phyloP scores from a whole-genome alignment of 2,113 vertebrate species.

The Oncorhynchus kisutch region DNA sequence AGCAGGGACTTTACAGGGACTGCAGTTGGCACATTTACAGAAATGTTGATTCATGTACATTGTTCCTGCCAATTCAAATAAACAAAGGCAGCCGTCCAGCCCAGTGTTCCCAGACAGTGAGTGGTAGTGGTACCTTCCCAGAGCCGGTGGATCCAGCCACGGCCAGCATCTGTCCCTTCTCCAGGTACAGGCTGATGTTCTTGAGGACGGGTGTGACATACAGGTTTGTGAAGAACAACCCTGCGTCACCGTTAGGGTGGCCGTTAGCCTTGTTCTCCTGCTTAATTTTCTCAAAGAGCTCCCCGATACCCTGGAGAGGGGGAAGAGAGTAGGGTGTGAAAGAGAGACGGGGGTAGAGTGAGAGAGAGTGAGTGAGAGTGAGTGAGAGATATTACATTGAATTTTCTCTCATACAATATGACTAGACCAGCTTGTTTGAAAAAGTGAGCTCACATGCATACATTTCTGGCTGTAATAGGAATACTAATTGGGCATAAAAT shows the following conservation, averaged over 20 bases:
- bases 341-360: background rate
- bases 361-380: too few relatives aligned
- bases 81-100: too few relatives aligned
- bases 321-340: background rate
- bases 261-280: slow-evolving; percentile 81
- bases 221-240: slow-evolving; percentile 88
- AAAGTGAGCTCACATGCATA: too few relatives aligned
- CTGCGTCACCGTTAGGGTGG: slow-evolving; percentile 69
- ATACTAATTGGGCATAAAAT: too few relatives aligned
- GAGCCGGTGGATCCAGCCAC: slow-evolving; percentile 95
- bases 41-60: too few relatives aligned
- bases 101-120: background rate
- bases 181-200: slow-evolving; percentile 87
- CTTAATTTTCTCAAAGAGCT: slow-evolving; percentile 89
- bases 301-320: slow-evolving; percentile 81
- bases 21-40: too few relatives aligned
- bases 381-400: too few relatives aligned
- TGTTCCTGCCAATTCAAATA: too few relatives aligned
- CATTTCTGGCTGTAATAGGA: too few relatives aligned
- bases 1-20: too few relatives aligned
- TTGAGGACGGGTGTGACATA: slow-evolving; percentile 88
- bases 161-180: slow-evolving; percentile 89
- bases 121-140: slow-evolving; percentile 81
- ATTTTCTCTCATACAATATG: too few relatives aligned
- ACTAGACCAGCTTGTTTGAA: too few relatives aligned